Conservation (phyloP, 2,797 vertebrate species). For the Leontocebus nigricollis region DNA sequence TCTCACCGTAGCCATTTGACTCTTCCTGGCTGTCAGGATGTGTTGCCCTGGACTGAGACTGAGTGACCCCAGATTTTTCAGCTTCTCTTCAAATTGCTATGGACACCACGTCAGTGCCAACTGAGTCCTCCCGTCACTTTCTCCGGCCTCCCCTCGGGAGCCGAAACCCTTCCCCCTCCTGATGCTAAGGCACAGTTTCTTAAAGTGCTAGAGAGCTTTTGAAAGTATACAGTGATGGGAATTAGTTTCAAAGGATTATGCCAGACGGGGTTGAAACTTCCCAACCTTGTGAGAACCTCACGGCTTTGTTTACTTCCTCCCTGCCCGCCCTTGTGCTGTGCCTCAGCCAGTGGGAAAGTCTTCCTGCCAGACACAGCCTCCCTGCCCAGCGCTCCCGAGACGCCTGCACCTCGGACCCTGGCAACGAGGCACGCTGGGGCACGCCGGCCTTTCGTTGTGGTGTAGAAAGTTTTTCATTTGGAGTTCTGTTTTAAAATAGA, state of each 20-base stretch:
- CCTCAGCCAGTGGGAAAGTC: neutral
- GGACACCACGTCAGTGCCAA: constrained; percentile 53
- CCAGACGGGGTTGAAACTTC: constrained; percentile 17
- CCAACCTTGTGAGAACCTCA: neutral
- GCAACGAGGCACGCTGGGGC: neutral
- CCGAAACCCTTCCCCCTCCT: neutral
- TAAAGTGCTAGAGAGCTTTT: neutral
- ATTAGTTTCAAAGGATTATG: neutral
- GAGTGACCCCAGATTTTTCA: constrained; percentile 24
- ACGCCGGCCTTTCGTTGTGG: neutral
- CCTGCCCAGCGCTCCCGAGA: neutral
- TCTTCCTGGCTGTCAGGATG: neutral
- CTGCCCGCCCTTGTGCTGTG: neutral
- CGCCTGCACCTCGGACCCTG: neutral
- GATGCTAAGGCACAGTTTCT: neutral
- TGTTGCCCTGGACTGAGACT: neutral
- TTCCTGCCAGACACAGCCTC: neutral
- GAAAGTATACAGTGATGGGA: neutral
- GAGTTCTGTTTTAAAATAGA: neutral
- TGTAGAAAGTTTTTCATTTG: neutral
- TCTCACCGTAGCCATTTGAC: neutral
- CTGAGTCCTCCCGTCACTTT: neutral
- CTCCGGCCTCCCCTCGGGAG: neutral
- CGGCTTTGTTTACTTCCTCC: constrained; percentile 37
- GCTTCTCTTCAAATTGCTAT: constrained; percentile 62